phyloP scores from a whole-genome alignment of 2,113 vertebrate species.

The Parus major region DNA sequence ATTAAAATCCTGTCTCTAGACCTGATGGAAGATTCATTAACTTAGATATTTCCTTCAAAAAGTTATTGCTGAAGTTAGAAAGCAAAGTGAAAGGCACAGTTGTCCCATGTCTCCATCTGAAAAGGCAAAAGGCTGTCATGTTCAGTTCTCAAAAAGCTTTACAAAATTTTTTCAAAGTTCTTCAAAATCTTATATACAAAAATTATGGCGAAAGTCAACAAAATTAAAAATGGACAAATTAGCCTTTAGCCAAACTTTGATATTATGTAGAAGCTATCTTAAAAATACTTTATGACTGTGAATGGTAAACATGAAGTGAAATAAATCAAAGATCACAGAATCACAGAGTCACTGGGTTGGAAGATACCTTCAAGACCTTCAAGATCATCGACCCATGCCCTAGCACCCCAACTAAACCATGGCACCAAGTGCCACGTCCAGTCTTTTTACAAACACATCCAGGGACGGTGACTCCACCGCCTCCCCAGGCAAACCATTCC shows the following conservation, averaged over 20 bases:
- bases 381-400: no score
- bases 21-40: neutral
- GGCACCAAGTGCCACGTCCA: accelerated
- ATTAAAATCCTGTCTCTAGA: neutral
- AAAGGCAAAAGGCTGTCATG: neutral
- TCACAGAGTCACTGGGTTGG: neutral
- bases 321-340: neutral
- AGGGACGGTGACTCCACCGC: neutral
- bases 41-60: neutral
- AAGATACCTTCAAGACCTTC: neutral
- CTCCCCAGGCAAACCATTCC: accelerated
- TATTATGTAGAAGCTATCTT: neutral
- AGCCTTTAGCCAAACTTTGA: neutral
- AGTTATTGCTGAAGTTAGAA: neutral
- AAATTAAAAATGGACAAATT: neutral
- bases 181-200: neutral
- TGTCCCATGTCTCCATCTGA: neutral
- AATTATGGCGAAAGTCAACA: neutral
- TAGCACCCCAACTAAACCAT: no score
- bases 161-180: neutral
- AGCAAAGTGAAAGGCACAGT: neutral
- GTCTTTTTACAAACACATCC: neutral
- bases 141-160: neutral
- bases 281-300: neutral
- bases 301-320: neutral